Conservation (phyloP, 2,113 vertebrate species). For the Garra rufa region DNA sequence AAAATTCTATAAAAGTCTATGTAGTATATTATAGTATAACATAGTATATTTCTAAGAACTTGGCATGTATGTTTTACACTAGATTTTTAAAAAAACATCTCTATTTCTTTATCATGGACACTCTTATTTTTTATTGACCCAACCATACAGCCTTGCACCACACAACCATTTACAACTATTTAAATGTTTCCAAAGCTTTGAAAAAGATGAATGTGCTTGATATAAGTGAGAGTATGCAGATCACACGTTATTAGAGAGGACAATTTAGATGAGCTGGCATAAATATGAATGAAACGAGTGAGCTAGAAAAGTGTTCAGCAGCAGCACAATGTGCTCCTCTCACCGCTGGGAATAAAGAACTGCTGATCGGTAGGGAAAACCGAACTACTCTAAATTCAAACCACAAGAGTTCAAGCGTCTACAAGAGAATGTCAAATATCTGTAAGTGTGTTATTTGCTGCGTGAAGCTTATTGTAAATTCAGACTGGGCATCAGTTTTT, state of each 20-base stretch:
- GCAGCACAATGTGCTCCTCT: slow-evolving; percentile 64
- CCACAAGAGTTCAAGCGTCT: slow-evolving; percentile 54
- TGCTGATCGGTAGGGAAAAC: slow-evolving; percentile 68
- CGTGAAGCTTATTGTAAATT: slow-evolving; percentile 63
- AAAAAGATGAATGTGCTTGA: slow-evolving; percentile 35
- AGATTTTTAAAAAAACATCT: too few relatives aligned
- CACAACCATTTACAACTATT: slow-evolving; percentile 4
- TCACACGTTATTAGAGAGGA: slow-evolving; percentile 52
- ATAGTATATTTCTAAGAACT: too few relatives aligned
- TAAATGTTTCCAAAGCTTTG: slow-evolving; percentile 30
- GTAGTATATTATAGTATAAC: too few relatives aligned
- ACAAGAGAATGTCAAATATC: slow-evolving; percentile 71
- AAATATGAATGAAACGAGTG: slow-evolving; percentile 46
- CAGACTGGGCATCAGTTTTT: slow-evolving; percentile 60
- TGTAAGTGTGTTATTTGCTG: slow-evolving; percentile 68
- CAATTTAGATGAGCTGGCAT: slow-evolving; percentile 54
- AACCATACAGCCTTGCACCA: not conserved
- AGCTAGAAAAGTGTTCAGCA: slow-evolving; percentile 41
- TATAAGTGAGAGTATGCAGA: slow-evolving; percentile 48
- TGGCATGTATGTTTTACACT: too few relatives aligned
- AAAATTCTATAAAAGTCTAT: too few relatives aligned
- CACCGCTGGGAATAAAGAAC: slow-evolving; percentile 69
- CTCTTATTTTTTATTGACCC: not conserved
- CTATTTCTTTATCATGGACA: not conserved
- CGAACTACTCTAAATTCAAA: slow-evolving; percentile 47